Evolutionary conservation across 2,888 invertebrate genomes (phyloP), one percentile per base, ranked within the genome.

Genomic region (Harpalus rubripes): DNA sequence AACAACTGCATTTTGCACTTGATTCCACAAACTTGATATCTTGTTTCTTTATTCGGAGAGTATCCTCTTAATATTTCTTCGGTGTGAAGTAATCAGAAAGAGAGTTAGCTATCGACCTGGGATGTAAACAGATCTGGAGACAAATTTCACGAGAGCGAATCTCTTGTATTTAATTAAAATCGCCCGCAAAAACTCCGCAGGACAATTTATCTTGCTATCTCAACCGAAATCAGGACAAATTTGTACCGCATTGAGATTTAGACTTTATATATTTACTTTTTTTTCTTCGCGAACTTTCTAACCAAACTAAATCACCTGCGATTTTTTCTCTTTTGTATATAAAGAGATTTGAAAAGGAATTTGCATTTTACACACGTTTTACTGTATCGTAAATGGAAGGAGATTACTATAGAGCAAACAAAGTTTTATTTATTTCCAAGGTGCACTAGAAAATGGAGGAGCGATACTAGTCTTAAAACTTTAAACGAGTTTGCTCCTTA

Each of bases 101-200:
- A n/a, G 44, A 74, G 72, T n/a, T 41, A 15, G 18, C 32, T 68
- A 68, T 68, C 68, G 68, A 68, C 16, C 68, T 39, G 15, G 68
- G 68, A 68, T 32, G 68, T 68, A 68, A 68, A 68, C 72, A 74
- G 44, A 74, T 74, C 18, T 8, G 44, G 44, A 74, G 41, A 74
- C 72, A 74, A 74, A 74, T 74, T 74, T 74, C 41, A 41, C 68
- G 15, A 32, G 68, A 39, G 32, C 32, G 68, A 68, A 78, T 78
- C 78, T 78, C 58, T 78, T 78, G 78, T 78, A 78, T 78, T 78
- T 78, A 78, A 78, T 78, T 78, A 78, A 78, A 76, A 76, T 52
- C 44, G 22, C 56, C 39, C 52, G 22, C 76, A 76, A 76, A 76
- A 78, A 78, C 78, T 76, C 76, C 15, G 39, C 41, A 68, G 39